phyloP scores from a whole-genome alignment of 2,797 vertebrate genomes.

The Eurystomus glaucurus region DNA sequence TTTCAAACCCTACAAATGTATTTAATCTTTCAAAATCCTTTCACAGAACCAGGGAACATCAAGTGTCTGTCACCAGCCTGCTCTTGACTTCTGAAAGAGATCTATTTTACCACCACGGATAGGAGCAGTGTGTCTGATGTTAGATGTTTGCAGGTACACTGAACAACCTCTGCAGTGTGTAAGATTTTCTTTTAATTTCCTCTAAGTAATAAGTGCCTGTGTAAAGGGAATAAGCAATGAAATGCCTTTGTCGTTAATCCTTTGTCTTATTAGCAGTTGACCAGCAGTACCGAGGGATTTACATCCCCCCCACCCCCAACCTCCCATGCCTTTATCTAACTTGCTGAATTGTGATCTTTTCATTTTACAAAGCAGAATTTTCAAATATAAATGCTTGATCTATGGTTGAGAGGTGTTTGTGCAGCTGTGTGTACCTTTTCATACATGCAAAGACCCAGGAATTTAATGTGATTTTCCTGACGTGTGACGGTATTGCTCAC shows the following conservation, averaged over 20 bases:
- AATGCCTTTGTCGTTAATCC: neutral
- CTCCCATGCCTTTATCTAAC: neutral
- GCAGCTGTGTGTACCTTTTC: neutral
- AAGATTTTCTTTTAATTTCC: slow-evolving; percentile 43
- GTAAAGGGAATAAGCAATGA: slow-evolving; percentile 18
- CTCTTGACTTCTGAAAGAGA: neutral
- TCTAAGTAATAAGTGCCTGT: neutral
- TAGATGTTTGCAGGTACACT: neutral
- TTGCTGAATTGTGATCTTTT: neutral
- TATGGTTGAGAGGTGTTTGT: neutral
- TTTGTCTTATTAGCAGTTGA: slow-evolving; percentile 30
- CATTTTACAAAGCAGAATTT: neutral
- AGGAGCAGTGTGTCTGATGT: neutral
- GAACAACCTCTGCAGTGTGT: neutral
- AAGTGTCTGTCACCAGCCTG: neutral
- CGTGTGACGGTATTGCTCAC: neutral
- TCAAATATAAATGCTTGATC: neutral
- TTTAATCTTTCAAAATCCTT: slow-evolving; percentile 41
- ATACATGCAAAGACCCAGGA: neutral
- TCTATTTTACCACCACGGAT: neutral
- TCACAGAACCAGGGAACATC: neutral
- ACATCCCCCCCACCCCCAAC: neutral
- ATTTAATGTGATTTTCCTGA: neutral
- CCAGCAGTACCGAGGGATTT: neutral
- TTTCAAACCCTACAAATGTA: slow-evolving; percentile 10